Base-by-base conservation (phyloP, 2,797 vertebrate species). In the Smutsia temminckii region DNA sequence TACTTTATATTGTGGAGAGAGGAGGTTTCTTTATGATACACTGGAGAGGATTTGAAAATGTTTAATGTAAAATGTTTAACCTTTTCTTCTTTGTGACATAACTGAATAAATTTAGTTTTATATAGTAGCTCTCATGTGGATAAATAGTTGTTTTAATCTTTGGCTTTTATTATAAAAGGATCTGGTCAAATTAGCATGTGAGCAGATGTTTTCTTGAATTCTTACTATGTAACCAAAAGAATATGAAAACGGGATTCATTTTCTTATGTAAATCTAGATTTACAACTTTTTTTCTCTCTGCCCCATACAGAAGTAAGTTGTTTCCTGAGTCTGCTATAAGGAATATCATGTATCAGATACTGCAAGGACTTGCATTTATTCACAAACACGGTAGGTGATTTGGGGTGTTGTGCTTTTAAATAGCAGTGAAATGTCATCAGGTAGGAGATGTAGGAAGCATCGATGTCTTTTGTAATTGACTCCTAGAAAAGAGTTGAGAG, bases 261-360 rank as follows among this genome's bases (percentile, higher is more conserved):
- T 79, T 94, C 61, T 74, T 83, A 14, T 91, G 8, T 97, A 46
- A 97, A 89, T 46, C 51, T 17, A 57, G 74, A 89, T 75, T 94
- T 91, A 37, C 85, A 20, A 97, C 93, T 78, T 96, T 93, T 49
- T 92, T 81, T 93, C 84, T 37, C 85, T 97, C 91, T 97, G 55
- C 61, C 64, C 66, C 74, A 53, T 92, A 89, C 96, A 99, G 99
- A 97, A 99, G 98, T 96, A 98, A 98, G 90, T 94, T 99, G 83
- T 99, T 99, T 98, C 98, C 99, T 49, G 99, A 99, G 87, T 98
- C 98, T 87, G 98, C 98, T 64, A 98, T 98, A 95, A 98, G 99
- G 90, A 99, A 99, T 97, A 99, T 99, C 95, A 99, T 99, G 98
- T 99, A 98, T 97, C 99, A 99, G 97, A 99, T 99, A 96, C 95